These are phyloP conservation scores for Salminus brasiliensis DNA, from an alignment of 2,113 vertebrate genomes.

Conservation along the genomic window DNA sequence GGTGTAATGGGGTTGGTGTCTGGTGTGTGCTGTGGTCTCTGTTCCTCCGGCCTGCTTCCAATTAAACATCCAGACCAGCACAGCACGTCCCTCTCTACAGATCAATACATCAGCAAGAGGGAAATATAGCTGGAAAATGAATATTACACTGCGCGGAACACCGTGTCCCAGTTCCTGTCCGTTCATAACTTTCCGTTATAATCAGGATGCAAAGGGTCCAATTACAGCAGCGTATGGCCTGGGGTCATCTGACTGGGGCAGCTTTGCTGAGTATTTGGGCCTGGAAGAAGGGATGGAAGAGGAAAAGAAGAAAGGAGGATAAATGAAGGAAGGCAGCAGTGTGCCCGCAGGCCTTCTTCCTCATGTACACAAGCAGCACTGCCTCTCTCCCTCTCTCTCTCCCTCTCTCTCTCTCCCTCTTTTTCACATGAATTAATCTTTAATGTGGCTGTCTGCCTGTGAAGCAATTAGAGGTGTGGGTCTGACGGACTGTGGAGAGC, in stretches of 20 bases:
- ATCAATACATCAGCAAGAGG: constrained; percentile 25
- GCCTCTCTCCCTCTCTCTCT: neutral
- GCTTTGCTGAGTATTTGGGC: neutral
- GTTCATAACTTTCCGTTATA: neutral
- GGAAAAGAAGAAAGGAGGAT: neutral
- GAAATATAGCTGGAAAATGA: constrained; percentile 30
- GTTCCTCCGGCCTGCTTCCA: constrained; percentile 25
- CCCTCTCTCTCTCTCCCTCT: constrained; percentile 22
- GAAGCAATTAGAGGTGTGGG: constrained; percentile 51
- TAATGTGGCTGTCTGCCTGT: constrained; percentile 47
- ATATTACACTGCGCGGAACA: neutral
- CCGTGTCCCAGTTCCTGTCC: neutral
- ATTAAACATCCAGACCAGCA: constrained; percentile 42
- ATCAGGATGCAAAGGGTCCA: constrained; percentile 41
- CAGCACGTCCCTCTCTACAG: neutral
- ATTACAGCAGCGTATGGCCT: constrained; percentile 30
- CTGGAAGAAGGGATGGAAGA: neutral
- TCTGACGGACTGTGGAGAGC: constrained; percentile 34
- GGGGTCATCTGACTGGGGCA: neutral
- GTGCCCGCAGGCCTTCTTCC: constrained; percentile 23
- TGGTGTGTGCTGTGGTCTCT: constrained; percentile 35
- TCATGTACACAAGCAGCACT: constrained; percentile 9
- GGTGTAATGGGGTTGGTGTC: constrained; percentile 35
- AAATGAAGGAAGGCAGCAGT: constrained; percentile 30
- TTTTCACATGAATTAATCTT: constrained; percentile 48